Conservation (phyloP, 2,113 vertebrate species). For the Muntiacus muntjak region DNA sequence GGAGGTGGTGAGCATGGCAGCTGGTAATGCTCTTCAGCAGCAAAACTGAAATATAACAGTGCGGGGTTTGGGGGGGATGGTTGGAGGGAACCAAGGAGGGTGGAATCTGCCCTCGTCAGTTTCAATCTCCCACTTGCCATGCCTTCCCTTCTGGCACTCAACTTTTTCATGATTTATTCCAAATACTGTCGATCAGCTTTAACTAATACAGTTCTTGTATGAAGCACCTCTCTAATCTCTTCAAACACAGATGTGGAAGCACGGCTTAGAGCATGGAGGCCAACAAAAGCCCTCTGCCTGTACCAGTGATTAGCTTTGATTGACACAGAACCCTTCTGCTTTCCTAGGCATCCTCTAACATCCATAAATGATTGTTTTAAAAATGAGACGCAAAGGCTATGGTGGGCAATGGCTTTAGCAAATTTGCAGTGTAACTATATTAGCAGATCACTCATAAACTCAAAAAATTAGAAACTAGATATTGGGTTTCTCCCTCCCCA, state of each 20-base stretch:
- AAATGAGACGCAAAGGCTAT: slow-evolving; percentile 76
- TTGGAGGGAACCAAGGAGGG: neutral
- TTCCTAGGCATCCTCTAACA: slow-evolving; percentile 80
- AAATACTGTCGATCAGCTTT: slow-evolving; percentile 86
- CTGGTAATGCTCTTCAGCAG: slow-evolving; percentile 44
- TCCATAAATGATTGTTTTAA: slow-evolving; percentile 82
- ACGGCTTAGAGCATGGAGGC: slow-evolving; percentile 83
- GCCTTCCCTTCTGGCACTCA: slow-evolving; percentile 80
- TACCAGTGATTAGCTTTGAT: slow-evolving; percentile 88
- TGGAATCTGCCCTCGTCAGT: slow-evolving; percentile 54
- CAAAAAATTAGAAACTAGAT: slow-evolving; percentile 8
- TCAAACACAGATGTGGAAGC: slow-evolving; percentile 87
- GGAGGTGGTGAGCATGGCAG: slow-evolving; percentile 35
- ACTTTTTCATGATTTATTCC: slow-evolving; percentile 83
- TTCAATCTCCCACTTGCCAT: slow-evolving; percentile 64
- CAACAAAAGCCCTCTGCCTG: slow-evolving; percentile 85
- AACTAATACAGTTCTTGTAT: slow-evolving; percentile 86
- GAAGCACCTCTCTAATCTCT: slow-evolving; percentile 88
- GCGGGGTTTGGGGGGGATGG: rapidly evolving
- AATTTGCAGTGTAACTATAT: slow-evolving; percentile 63
- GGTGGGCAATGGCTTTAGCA: slow-evolving; percentile 65
- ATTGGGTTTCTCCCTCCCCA: neutral
- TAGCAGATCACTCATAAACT: slow-evolving; percentile 67
- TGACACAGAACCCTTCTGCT: slow-evolving; percentile 84
- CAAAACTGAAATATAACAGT: neutral